A percentile compares a stretch with the other conserved stretches of the same genome.
Conservation (phyloP, 2,113 vertebrate species). For the Etia nguti region DNA sequence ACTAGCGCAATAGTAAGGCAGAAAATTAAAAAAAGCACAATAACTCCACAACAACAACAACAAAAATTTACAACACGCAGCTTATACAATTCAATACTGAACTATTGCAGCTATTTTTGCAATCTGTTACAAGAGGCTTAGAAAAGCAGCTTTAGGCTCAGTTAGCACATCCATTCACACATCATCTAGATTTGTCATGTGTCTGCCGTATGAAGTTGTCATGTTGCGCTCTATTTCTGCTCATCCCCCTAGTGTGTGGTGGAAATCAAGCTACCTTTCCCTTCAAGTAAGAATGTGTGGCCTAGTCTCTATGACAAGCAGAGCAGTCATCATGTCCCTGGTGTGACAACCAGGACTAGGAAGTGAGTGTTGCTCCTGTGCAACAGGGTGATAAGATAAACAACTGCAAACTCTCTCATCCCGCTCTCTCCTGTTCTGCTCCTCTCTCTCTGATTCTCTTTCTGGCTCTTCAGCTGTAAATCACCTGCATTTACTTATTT, state of each 20-base stretch:
- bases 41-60: neutral
- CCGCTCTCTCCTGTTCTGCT: neutral
- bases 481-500: neutral
- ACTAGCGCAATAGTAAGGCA: neutral
- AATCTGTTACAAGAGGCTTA: neutral
- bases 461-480: neutral
- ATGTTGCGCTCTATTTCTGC: neutral
- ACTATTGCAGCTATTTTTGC: neutral
- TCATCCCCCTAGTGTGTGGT: neutral
- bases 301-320: neutral
- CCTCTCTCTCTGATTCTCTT: neutral
- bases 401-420: neutral
- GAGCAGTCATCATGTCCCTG: neutral
- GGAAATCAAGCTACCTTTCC: neutral
- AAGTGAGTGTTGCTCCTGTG: neutral
- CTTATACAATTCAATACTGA: neutral
- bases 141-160: neutral
- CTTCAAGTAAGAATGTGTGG: neutral
- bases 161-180: neutral
- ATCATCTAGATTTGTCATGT: neutral
- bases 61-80: accelerated
- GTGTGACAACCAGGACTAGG: constrained; percentile 32
- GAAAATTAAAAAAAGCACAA: neutral
- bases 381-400: constrained; percentile 1
- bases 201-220: neutral